These are phyloP conservation scores for Cristatella mucedo DNA, from an alignment of 2,888 invertebrate species.

Conservation along the genomic window DNA sequence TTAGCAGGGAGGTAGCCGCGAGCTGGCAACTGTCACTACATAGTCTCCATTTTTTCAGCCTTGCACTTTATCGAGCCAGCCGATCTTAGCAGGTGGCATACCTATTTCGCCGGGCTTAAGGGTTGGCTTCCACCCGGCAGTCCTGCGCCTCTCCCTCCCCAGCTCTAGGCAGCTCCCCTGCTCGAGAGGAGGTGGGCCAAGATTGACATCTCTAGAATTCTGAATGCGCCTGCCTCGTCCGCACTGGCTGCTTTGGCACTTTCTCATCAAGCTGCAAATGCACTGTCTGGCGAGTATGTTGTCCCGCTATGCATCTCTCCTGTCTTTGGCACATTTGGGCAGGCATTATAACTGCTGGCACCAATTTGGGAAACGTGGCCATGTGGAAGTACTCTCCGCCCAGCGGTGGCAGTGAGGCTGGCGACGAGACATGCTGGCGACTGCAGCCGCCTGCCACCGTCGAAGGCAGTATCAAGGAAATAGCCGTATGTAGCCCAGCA, in stretches of 20 bases:
- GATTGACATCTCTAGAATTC: too few species aligned
- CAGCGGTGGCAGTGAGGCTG: conserved; percentile 35
- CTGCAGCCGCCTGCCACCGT: conserved; percentile 50
- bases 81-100: too few species aligned
- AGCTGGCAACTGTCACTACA: neutral
- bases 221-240: too few species aligned
- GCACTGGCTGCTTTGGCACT: too few species aligned
- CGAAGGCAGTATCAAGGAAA: conserved; percentile 36
- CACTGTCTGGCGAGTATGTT: too few species aligned
- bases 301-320: neutral
- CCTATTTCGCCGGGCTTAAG: too few species aligned
- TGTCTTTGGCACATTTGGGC: conserved; percentile 5
- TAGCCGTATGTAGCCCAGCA: conserved; percentile 40
- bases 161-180: too few species aligned
- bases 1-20: neutral
- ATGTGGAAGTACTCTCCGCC: conserved; percentile 51
- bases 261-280: too few species aligned
- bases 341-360: conserved; percentile 71
- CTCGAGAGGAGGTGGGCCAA: too few species aligned
- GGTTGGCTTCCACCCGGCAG: too few species aligned
- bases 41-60: neutral
- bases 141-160: too few species aligned
- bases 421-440: conserved; percentile 64
- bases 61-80: too few species aligned
- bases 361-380: conserved; percentile 70